These are phyloP conservation scores for Protophormia terraenovae DNA, from an alignment of 2,888 invertebrate species.

Conservation along the genomic window DNA sequence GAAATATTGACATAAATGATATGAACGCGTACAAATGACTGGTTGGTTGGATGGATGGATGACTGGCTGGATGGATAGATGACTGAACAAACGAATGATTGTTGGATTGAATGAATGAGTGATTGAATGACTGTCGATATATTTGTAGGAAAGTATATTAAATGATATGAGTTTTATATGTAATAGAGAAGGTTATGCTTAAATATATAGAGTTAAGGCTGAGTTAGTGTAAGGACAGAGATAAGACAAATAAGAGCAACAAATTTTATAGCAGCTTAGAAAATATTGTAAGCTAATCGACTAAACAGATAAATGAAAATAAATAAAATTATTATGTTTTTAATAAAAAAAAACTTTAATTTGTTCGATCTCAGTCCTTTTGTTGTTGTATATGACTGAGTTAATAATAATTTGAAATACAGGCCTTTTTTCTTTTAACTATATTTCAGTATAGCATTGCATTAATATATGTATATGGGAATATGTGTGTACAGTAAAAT, in stretches of 20 bases:
- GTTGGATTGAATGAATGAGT: background rate
- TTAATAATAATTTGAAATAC: constrained; percentile 34
- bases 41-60: constrained; percentile 40
- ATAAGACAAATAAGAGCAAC: background rate
- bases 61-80: constrained; percentile 17
- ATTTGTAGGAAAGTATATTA: constrained; percentile 55
- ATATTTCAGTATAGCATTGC: background rate
- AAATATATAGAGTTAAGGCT: background rate
- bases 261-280: background rate
- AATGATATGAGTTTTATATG: constrained; percentile 65
- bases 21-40: constrained; percentile 49
- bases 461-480: background rate
- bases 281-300: no score
- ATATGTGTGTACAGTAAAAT: background rate
- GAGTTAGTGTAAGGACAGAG: background rate
- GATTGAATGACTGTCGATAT: background rate
- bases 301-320: no score
- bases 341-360: no score
- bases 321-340: no score
- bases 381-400: background rate
- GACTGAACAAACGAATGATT: background rate
- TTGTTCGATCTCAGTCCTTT: background rate
- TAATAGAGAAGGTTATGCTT: background rate
- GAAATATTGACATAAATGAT: constrained; percentile 70
- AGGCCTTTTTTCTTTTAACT: background rate